These are phyloP conservation scores for Parauchenoglanis punctatus DNA, from an alignment of 2,797 vertebrate species.

Conservation along the genomic window DNA sequence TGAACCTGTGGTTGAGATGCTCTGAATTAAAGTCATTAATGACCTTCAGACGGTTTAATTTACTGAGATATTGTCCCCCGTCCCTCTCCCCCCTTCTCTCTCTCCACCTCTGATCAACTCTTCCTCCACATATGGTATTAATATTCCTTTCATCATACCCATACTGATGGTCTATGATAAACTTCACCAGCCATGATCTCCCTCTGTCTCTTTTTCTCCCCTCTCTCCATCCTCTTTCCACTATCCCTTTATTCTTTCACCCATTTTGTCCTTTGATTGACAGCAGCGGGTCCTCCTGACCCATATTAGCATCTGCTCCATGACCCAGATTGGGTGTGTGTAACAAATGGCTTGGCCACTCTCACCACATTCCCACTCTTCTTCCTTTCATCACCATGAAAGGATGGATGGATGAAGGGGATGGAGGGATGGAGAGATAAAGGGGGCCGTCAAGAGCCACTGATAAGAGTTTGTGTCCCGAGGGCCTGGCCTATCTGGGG, in stretches of 20 bases:
- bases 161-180: constrained; percentile 48
- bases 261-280: constrained; percentile 68
- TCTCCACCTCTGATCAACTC: constrained; percentile 41
- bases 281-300: constrained; percentile 72
- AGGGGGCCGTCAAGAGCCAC: constrained; percentile 42
- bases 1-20: constrained; percentile 29
- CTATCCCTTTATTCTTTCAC: constrained; percentile 49
- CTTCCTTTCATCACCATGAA: constrained; percentile 50
- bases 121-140: constrained; percentile 41
- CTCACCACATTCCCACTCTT: constrained; percentile 55
- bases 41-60: constrained; percentile 49
- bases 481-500: constrained; percentile 69
- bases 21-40: constrained; percentile 49
- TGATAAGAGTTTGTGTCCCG: constrained; percentile 59
- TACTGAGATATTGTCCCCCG: constrained; percentile 42
- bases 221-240: constrained; percentile 44
- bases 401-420: constrained; percentile 11
- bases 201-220: background rate
- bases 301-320: constrained; percentile 78
- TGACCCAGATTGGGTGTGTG: constrained; percentile 72
- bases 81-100: constrained; percentile 19
- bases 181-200: constrained; percentile 42
- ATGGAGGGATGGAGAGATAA: constrained; percentile 23
- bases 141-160: constrained; percentile 59
- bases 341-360: constrained; percentile 67